These are phyloP conservation scores for Drosophila kanapiae DNA, from an alignment of 1,140 invertebrate genomes.

Conservation along the genomic window DNA sequence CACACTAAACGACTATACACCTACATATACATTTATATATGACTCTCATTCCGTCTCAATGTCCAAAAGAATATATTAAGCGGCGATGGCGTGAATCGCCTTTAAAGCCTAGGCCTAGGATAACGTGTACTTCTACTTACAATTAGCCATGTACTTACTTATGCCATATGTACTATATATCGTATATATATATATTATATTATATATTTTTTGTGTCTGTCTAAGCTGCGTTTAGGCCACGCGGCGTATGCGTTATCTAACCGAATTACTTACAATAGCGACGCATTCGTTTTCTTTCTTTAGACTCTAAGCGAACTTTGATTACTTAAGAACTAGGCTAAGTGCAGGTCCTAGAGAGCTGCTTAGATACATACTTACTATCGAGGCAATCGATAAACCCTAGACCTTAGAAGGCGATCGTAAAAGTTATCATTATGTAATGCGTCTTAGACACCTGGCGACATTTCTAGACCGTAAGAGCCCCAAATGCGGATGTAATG, in stretches of 20 bases:
- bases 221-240: conserved; percentile 55
- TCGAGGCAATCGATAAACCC: conserved; percentile 33
- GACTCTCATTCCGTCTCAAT: conserved; percentile 77
- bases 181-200: conserved; percentile 41
- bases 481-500: conserved; percentile 32
- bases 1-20: conserved; percentile 34
- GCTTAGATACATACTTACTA: conserved; percentile 51
- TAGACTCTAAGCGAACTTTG: conserved; percentile 62
- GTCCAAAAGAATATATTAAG: conserved; percentile 67
- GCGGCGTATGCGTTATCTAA: conserved; percentile 68
- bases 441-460: conserved; percentile 46
- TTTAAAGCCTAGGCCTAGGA: conserved; percentile 70
- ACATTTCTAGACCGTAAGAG: conserved; percentile 45
- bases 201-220: conserved; percentile 59
- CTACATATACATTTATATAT: conserved; percentile 31
- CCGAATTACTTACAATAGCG: conserved; percentile 45
- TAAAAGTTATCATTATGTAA: conserved; percentile 30
- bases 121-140: conserved; percentile 66
- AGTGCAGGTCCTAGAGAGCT: conserved; percentile 75
- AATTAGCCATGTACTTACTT: conserved; percentile 54
- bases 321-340: conserved; percentile 63
- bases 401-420: conserved; percentile 52
- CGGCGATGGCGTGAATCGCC: conserved; percentile 23
- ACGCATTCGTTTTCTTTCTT: conserved; percentile 56
- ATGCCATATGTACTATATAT: conserved; percentile 39